phyloP scores from a whole-genome alignment of 2,113 vertebrate species.

The Lutjanus erythropterus region DNA sequence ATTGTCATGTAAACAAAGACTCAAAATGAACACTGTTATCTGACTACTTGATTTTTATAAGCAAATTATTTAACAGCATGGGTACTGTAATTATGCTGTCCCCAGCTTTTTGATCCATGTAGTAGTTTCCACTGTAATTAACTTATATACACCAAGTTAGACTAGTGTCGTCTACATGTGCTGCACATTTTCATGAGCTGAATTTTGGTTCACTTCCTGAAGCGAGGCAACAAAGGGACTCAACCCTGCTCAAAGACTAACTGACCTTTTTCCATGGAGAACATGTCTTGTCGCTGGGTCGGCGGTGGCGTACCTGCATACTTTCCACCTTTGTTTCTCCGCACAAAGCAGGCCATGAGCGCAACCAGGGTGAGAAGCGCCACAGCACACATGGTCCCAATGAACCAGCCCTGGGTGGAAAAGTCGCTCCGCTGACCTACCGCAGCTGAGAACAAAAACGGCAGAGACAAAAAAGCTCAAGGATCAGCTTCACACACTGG shows the following conservation, averaged over 20 bases:
- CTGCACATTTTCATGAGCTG: background rate
- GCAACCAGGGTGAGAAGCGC: slow-evolving; percentile 90
- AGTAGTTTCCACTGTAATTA: too few species aligned
- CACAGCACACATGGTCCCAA: slow-evolving; percentile 93
- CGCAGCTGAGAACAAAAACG: slow-evolving; percentile 76
- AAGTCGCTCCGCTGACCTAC: slow-evolving; percentile 80
- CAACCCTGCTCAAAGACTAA: slow-evolving; percentile 58
- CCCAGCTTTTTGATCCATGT: too few species aligned
- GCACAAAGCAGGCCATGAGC: slow-evolving; percentile 92
- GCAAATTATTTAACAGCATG: too few species aligned
- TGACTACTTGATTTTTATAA: too few species aligned
- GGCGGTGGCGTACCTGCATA: slow-evolving; percentile 91
- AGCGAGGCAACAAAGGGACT: background rate
- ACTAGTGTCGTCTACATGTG: background rate
- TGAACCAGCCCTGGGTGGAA: slow-evolving; percentile 92
- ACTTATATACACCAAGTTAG: background rate
- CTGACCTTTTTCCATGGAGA: slow-evolving; percentile 79
- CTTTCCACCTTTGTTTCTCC: slow-evolving; percentile 93
- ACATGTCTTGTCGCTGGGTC: slow-evolving; percentile 65
- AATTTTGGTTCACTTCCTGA: slow-evolving; percentile 51
- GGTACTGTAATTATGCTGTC: too few species aligned
- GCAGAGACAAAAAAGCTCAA: slow-evolving; percentile 38
- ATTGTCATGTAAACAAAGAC: too few species aligned
- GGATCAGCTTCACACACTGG: background rate
- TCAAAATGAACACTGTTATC: too few species aligned